Conservation (phyloP, 1,140 invertebrate genomes). For the Zaprionus inermis region DNA sequence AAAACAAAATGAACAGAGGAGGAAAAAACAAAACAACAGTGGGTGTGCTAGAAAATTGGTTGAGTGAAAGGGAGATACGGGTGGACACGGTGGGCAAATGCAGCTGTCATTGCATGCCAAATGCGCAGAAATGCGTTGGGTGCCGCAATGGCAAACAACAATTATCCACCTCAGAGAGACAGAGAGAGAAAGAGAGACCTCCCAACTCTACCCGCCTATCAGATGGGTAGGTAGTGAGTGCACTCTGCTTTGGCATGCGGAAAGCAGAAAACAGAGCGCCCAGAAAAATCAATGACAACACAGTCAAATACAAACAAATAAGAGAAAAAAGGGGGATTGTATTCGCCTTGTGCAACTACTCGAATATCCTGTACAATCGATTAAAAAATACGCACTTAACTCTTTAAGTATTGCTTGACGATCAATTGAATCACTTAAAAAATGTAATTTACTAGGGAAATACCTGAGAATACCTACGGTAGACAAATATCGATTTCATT, state of each 20-base stretch:
- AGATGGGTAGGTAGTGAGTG: not conserved
- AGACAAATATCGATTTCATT: not conserved
- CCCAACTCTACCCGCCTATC: not conserved
- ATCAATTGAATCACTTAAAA: too few relatives aligned
- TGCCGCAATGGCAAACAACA: conserved; percentile 11
- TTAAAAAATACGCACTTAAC: not conserved
- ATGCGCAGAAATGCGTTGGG: conserved; percentile 73
- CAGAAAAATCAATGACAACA: conserved; percentile 36
- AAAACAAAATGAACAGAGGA: not conserved
- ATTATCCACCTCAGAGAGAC: conserved; percentile 1
- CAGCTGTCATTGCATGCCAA: conserved; percentile 59
- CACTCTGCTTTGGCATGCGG: conserved; percentile 31
- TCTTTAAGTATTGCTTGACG: not conserved
- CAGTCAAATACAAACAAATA: conserved; percentile 1
- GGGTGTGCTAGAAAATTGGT: conserved; percentile 1
- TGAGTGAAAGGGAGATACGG: not conserved
- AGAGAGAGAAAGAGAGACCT: not conserved
- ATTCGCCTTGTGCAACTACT: not conserved
- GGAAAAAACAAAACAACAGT: not conserved
- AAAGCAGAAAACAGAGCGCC: conserved; percentile 12
- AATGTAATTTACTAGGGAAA: too few relatives aligned
- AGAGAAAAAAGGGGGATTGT: not conserved
- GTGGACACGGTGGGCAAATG: conserved; percentile 5
- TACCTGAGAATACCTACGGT: too few relatives aligned
- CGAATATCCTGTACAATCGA: not conserved